These are phyloP conservation scores for Ectobius pallidus DNA, from an alignment of 2,888 invertebrate species.

Conservation along the genomic window DNA sequence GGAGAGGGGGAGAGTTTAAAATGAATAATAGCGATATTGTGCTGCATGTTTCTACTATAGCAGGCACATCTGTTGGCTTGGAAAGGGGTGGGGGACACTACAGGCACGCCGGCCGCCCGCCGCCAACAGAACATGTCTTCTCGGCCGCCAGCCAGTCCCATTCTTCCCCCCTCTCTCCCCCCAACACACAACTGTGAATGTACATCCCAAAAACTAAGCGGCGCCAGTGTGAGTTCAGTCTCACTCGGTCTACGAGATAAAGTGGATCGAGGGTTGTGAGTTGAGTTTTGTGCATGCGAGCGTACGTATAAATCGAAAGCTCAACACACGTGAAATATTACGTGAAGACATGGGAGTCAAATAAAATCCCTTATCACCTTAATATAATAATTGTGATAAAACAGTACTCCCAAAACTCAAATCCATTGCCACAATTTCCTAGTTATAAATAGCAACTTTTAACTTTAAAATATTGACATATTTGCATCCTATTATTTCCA, in stretches of 20 bases:
- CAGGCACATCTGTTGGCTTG: background rate
- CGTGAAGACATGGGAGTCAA: background rate
- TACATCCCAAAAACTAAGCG: slow-evolving; percentile 1
- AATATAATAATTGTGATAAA: too few species aligned
- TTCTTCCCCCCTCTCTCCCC: background rate
- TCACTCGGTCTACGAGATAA: background rate
- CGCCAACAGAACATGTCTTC: slow-evolving; percentile 14
- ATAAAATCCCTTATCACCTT: too few species aligned
- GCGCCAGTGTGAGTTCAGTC: background rate
- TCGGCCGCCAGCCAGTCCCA: slow-evolving; percentile 29
- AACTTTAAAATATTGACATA: too few species aligned
- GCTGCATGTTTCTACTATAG: background rate
- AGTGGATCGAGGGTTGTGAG: background rate
- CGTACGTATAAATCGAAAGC: too few species aligned
- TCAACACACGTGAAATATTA: background rate
- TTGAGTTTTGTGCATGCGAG: background rate
- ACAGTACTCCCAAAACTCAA: too few species aligned
- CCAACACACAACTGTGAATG: background rate
- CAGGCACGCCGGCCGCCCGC: slow-evolving; percentile 28
- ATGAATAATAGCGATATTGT: background rate
- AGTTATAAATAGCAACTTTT: too few species aligned
- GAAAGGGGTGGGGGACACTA: background rate
- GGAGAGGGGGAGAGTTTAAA: background rate
- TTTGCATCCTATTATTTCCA: too few species aligned
- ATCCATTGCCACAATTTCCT: too few species aligned